A percentile compares a stretch with the other conserved stretches of the same genome.
These are phyloP conservation scores for Oryzias celebensis DNA, from an alignment of 2,113 vertebrate genomes.

Conservation along the genomic window DNA sequence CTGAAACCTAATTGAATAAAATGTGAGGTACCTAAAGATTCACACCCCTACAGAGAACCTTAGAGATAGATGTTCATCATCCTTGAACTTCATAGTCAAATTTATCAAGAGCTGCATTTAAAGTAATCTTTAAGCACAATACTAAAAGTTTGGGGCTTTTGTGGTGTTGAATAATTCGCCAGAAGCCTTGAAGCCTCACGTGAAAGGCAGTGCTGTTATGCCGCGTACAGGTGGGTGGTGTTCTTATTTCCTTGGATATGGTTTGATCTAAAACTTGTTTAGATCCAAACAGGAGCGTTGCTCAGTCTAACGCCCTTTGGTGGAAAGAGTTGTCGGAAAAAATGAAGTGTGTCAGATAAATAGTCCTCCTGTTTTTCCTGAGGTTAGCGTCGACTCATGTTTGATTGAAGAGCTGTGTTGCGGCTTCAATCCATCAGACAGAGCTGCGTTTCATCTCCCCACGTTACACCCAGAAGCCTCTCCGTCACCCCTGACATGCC, in stretches of 20 bases:
- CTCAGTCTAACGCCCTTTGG: slow-evolving; percentile 17
- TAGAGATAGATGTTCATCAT: no score
- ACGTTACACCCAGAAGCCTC: slow-evolving; percentile 21
- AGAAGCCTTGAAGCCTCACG: slow-evolving; percentile 36
- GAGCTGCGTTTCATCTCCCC: background rate
- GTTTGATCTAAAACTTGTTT: slow-evolving; percentile 49
- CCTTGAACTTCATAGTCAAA: slow-evolving; percentile 12
- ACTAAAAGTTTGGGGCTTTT: slow-evolving; percentile 36
- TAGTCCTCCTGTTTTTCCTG: slow-evolving; percentile 28
- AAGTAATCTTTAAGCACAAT: slow-evolving; percentile 49
- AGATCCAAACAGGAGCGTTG: slow-evolving; percentile 26
- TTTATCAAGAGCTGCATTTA: slow-evolving; percentile 42
- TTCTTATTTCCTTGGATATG: slow-evolving; percentile 47
- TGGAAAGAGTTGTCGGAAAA: slow-evolving; percentile 17
- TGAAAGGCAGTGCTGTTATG: slow-evolving; percentile 44
- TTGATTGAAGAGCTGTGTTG: slow-evolving; percentile 47
- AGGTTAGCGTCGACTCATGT: slow-evolving; percentile 30
- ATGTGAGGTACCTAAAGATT: no score
- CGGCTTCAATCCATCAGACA: slow-evolving; percentile 40
- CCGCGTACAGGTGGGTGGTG: slow-evolving; percentile 26
- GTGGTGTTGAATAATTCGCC: slow-evolving; percentile 49
- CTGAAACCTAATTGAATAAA: no score
- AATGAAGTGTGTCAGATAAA: slow-evolving; percentile 39
- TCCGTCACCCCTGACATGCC: slow-evolving; percentile 26
- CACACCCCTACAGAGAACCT: no score